Conservation (phyloP, 2,797 vertebrate species). For the Lacerta agilis region DNA sequence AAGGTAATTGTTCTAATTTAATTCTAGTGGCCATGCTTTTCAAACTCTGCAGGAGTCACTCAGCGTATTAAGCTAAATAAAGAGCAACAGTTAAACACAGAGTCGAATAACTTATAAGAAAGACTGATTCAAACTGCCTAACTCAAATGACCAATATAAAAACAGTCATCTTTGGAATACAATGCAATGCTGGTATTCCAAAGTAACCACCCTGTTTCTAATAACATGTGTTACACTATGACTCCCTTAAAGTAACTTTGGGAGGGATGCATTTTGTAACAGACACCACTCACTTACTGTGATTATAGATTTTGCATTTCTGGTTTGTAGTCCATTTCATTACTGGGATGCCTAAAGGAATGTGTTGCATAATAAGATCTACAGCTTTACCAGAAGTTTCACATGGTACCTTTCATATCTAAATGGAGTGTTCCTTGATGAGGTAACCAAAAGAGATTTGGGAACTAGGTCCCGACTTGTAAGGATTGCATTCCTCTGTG, state of each 20-base stretch:
- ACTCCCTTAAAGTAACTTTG: neutral
- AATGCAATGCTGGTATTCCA: neutral
- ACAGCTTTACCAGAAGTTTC: neutral
- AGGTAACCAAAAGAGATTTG: neutral
- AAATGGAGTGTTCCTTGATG: neutral
- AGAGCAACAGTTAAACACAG: neutral
- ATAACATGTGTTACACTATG: neutral
- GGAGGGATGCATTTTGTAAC: neutral
- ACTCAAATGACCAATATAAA: neutral
- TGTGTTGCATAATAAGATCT: neutral
- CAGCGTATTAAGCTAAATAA: neutral
- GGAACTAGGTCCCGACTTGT: neutral
- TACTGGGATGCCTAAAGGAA: slow-evolving; percentile 1
- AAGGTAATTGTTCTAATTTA: neutral
- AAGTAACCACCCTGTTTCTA: neutral
- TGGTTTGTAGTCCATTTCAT: neutral
- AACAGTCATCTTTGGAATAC: neutral
- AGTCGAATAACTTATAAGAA: neutral
- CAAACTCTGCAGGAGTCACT: neutral
- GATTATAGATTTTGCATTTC: slow-evolving; percentile 43
- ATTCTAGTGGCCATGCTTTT: neutral
- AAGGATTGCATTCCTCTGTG: neutral
- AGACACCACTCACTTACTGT: neutral
- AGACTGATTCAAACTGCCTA: neutral
- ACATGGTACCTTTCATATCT: neutral